Evolutionary conservation across 2,888 invertebrate genomes (phyloP), one percentile per base, ranked within the genome.

Genomic region (Cryptocephalus primarius): DNA sequence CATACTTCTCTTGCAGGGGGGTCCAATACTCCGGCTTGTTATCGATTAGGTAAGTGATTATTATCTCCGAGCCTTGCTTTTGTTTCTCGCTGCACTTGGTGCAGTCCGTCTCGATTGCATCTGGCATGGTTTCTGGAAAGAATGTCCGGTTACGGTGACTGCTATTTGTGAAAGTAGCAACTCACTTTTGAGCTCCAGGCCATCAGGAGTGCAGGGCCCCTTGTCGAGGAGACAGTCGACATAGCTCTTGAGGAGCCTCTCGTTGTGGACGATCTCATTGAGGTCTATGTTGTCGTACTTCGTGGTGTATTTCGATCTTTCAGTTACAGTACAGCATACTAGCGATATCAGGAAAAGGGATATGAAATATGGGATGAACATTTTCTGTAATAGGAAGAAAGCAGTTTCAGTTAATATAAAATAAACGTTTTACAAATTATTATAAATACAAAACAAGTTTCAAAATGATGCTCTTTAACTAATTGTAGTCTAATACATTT

Each of bases 261-360:
- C 74, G 33, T 80, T 85, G 51, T 72, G 72, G 1, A 85, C 69
- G 48, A 85, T 78, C 58, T 79, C 76, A 32, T 84, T 79, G 10
- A 85, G 65, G 60, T 85, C 78, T 52, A 85, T 72, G 62, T 82
- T 77, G 64, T 84, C 84, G 69, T 79, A 85, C 63, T 80, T 83
- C 51, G 80, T 79, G 0, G 81, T 80, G 66, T 83, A 84, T 32
- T 71, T 73, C 4, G 68, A 52, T 45, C 54, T 56, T 44, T 54
- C 58, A 8, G 54, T 47, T 10, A 56, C 54, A 36, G 51, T 48
- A n/a, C 44, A 53, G 8, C 41, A 34, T 8, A 44, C 33, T 1
- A 33, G 36, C 14, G 38, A 33, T n/a, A 46, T 36, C 11, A 32
- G 46, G 10, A 33, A 12, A 32, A 9, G 49, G 8, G 12, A 43